Percentiles rank a stretch among this genome's conserved stretches.
phyloP scores from a whole-genome alignment of 64 coral and sea anemone genomes.

The Stichodactyla mertensii region DNA sequence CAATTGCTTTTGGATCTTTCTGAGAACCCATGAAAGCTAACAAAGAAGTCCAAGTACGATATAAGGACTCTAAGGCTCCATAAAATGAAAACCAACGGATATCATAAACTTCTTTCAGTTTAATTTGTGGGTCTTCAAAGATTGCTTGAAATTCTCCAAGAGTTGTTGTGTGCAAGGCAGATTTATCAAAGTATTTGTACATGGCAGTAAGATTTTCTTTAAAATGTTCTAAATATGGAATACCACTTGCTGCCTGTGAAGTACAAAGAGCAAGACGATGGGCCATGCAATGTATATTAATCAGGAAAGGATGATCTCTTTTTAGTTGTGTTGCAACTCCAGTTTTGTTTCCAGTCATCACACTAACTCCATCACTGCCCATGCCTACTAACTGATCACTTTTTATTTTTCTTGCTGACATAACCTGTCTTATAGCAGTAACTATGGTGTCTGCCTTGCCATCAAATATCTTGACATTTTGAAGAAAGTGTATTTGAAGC shows the following conservation, averaged over 20 bases:
- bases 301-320: conserved; percentile 14
- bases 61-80: conserved; percentile 10
- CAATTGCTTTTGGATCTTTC: conserved; percentile 5
- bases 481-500: conserved; percentile 1
- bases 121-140: conserved; percentile 14
- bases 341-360: conserved; percentile 37
- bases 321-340: conserved; percentile 18
- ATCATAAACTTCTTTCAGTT: conserved; percentile 23
- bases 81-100: conserved; percentile 45
- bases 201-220: conserved; percentile 24
- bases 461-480: conserved; percentile 13
- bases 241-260: conserved; percentile 2
- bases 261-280: conserved; percentile 25
- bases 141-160: conserved; percentile 29
- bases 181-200: conserved; percentile 21
- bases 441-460: background rate
- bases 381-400: background rate
- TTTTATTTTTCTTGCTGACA: background rate
- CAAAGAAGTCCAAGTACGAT: conserved; percentile 26
- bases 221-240: conserved; percentile 14
- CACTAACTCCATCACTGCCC: conserved; percentile 32
- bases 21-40: conserved; percentile 2
- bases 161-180: background rate
- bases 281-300: conserved; percentile 39
- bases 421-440: background rate